These are phyloP conservation scores for Pseudocheirus occidentalis DNA, from an alignment of 2,797 vertebrate genomes.

Conservation along the genomic window DNA sequence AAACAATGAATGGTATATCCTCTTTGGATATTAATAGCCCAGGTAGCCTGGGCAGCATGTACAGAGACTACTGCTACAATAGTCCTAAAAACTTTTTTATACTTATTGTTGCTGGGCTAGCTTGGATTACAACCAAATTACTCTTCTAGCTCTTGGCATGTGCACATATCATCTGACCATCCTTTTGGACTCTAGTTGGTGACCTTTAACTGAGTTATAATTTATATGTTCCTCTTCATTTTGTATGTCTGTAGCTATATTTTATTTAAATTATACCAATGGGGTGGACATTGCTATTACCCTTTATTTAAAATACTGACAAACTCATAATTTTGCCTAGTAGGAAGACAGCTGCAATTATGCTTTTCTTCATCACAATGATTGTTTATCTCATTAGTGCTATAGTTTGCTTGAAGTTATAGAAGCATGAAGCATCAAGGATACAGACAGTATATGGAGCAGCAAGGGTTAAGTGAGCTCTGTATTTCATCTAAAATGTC, in stretches of 20 bases:
- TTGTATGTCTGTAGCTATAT: constrained; percentile 92
- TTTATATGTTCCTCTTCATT: constrained; percentile 92
- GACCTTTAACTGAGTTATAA: constrained; percentile 94
- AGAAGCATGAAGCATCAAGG: constrained; percentile 92
- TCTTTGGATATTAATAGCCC: constrained; percentile 92
- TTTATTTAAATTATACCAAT: constrained; percentile 94
- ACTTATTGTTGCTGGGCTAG: constrained; percentile 91
- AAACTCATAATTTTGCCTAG: constrained; percentile 91
- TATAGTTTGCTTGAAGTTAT: constrained; percentile 93
- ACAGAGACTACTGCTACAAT: constrained; percentile 88
- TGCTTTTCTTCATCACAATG: constrained; percentile 94
- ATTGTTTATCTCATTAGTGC: constrained; percentile 92
- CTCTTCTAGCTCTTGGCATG: constrained; percentile 94
- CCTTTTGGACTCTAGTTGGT: constrained; percentile 95
- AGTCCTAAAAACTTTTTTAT: constrained; percentile 95
- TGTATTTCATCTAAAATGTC: constrained; percentile 50
- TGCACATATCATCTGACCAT: constrained; percentile 98
- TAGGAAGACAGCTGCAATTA: constrained; percentile 93
- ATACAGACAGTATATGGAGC: constrained; percentile 86
- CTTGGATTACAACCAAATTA: constrained; percentile 92
- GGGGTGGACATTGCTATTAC: constrained; percentile 94
- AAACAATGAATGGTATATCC: constrained; percentile 97
- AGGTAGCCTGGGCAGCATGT: constrained; percentile 72
- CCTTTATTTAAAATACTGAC: constrained; percentile 92
- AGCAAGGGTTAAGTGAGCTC: constrained; percentile 86